Evolutionary conservation across 1,140 invertebrate genomes (phyloP), one percentile per base, ranked within the genome.

Genomic region (Neodiprion pinetum): DNA sequence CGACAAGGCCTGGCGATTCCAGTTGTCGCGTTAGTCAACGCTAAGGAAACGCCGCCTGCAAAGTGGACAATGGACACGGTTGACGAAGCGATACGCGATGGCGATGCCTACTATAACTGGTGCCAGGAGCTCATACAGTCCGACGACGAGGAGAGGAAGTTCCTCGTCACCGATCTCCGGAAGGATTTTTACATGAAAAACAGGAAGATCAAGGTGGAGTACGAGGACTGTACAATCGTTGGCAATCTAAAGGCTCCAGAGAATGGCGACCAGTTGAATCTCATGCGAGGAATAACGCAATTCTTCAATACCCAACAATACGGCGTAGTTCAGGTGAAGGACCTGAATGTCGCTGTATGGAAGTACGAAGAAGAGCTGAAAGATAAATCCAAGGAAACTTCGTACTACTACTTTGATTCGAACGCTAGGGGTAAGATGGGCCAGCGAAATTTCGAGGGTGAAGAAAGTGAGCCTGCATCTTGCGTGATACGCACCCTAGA

Each of bases 51-150:
- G 0, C 72, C 79, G 7, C 84, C 83, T 0, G 65, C 76, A 0
- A 79, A 83, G 9, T 87, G 85, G 86, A 77, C 72, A 0, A 80
- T 47, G 21, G 77, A 80, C 1, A 77, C 74, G 0, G 11, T 87
- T 1, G 81, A 88, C 12, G 76, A 81, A 0, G 67, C 76, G 0
- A 53, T 87, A 1, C 71, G 47, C 28, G 84, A 86, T 9, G 87
- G 85, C 0, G 80, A 88, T 70, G 72, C 53, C 53, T 88, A 86
- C 50, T 88, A 80, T 17, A 77, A 81, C n/a, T 85, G 83, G 84
- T 87, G 82, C 12, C 53, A 61, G 53, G 53, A 61, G 53, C 11
- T 61, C 53, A 61, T 61, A 12, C 11, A 78, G 80, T 12, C 74
- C 82, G 7, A 0, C 0, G 68, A 71, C 8, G 71, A 75, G 3